A percentile compares a stretch with the other conserved stretches of the same genome.
phyloP scores from a whole-genome alignment of 2,797 vertebrate species.

The Psittacula derbiana region DNA sequence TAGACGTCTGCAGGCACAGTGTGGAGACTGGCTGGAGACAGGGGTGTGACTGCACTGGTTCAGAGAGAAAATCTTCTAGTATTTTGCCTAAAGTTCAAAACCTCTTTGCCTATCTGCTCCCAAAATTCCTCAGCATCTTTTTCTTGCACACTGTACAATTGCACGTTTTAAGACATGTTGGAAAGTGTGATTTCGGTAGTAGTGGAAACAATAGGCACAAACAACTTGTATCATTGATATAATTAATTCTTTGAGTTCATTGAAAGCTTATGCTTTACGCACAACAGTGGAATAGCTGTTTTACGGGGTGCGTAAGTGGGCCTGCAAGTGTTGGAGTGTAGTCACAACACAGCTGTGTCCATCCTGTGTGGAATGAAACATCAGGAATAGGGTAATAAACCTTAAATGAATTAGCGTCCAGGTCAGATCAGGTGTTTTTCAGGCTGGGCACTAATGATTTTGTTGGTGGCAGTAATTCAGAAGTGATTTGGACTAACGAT shows the following conservation, averaged over 20 bases:
- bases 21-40: not conserved
- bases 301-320: not conserved
- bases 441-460: not conserved
- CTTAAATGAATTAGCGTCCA: not conserved
- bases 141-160: not conserved
- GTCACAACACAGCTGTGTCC: not conserved
- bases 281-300: not conserved
- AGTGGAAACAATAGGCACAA: not conserved
- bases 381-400: not conserved
- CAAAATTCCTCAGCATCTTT: not conserved
- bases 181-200: not conserved
- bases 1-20: not conserved
- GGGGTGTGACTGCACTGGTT: rapidly evolving
- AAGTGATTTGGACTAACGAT: not conserved
- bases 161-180: not conserved
- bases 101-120: not conserved
- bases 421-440: not conserved
- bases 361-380: not conserved
- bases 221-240: not conserved
- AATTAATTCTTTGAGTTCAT: not conserved
- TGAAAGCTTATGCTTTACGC: not conserved
- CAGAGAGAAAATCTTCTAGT: not conserved
- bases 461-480: not conserved
- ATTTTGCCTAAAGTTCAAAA: not conserved
- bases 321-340: not conserved